These are phyloP conservation scores for Diabrotica undecimpunctata DNA, from an alignment of 1,140 invertebrate species.

Conservation along the genomic window DNA sequence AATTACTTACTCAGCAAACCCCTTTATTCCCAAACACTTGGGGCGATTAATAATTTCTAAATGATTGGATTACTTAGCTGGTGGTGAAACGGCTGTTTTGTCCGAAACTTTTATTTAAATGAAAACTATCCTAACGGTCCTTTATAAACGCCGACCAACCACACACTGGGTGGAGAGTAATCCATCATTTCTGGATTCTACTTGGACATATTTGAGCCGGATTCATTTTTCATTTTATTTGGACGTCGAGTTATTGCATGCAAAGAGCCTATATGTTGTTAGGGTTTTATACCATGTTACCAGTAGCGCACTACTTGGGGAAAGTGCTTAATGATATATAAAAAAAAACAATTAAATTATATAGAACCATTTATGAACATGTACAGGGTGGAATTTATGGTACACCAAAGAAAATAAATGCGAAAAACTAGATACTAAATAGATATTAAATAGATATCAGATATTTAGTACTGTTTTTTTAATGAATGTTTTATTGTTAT, in stretches of 20 bases:
- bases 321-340: too few relatives aligned
- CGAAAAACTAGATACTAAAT: too few relatives aligned
- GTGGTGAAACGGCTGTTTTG: neutral
- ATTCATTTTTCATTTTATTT: conserved; percentile 3
- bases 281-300: neutral
- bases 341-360: too few relatives aligned
- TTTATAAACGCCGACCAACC: neutral
- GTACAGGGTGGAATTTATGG: too few relatives aligned
- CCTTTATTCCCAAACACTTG: neutral
- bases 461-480: too few relatives aligned
- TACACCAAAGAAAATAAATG: too few relatives aligned
- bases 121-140: neutral
- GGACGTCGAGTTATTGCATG: neutral
- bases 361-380: too few relatives aligned
- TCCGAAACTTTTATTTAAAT: neutral
- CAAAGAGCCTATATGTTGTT: neutral
- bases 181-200: neutral
- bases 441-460: too few relatives aligned
- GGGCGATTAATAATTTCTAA: conserved; percentile 1
- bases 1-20: too few relatives aligned
- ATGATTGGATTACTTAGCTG: neutral
- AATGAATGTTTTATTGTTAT: too few relatives aligned
- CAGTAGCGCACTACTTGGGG: neutral
- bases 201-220: conserved; percentile 1
- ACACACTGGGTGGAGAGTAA: neutral